Evolutionary conservation across 2,888 invertebrate species (phyloP), one percentile per base, ranked within the genome.

Genomic region (Labia minor): DNA sequence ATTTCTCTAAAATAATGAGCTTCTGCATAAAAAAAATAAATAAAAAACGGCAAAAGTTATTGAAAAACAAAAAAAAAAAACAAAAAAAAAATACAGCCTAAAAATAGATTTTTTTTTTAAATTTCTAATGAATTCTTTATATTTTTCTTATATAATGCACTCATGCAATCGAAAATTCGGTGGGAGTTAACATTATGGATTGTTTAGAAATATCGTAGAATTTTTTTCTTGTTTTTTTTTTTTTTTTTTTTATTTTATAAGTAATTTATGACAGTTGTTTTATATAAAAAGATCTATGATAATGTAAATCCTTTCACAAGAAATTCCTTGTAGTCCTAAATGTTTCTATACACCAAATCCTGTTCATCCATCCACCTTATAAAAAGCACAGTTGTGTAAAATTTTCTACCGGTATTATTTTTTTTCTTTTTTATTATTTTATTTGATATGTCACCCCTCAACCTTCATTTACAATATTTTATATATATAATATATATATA

Each of bases 371-470:
- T 49, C 49, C 49, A 49, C 49, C 49, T 49, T 49, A 14, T 49
- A 49, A 49, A 49, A 49, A 49, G 49, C 49, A 49, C 49, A 49
- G 49, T 14, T 49, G 49, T 49, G 49, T 49, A 49, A 49, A 49
- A 49, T 49, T 49, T 49, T 16, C 49, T 49, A 49, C 49, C 49
- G 26, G 26, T 26, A 26, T 26, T 6, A 6, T 26, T 26, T 26
- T 26, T 26, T 26, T 3, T 26, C 8, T 26, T 49, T 49, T 49
- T 49, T 49, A 49, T 49, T 49, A 49, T 49, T 49, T 49, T 49
- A n/a, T 49, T 49, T 49, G 49, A 49, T 49, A 49, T 49, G 49
- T 49, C 49, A 49, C 49, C 49, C 49, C 49, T 49, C 49, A 49
- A 49, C 49, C 49, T 49, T 49, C 49, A 49, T 49, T 49, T 49